Evolutionary conservation across 1,140 invertebrate genomes (phyloP).

Genomic region (Bombus terrestris): DNA sequence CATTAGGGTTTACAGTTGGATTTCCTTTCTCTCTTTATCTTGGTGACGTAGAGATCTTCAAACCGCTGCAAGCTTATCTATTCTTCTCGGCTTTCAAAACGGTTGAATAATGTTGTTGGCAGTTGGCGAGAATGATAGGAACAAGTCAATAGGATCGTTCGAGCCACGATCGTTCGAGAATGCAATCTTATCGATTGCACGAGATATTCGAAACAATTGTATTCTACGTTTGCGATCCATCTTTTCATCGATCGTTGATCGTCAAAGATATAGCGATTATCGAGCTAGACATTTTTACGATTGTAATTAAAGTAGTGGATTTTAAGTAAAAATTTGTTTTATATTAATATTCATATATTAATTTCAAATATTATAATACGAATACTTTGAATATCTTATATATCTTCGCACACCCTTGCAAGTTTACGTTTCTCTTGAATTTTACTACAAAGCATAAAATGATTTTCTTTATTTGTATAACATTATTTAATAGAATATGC

Average conservation of each 20-base stretch:
- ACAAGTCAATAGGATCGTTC: not conserved
- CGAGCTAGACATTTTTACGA: not conserved
- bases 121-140: conserved; percentile 16
- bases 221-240: not conserved
- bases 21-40: conserved; percentile 43
- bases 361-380: not conserved
- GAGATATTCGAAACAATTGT: not conserved
- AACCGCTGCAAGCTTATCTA: not conserved
- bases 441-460: not conserved
- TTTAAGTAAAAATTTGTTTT: not conserved
- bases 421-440: too few relatives aligned
- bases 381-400: too few relatives aligned
- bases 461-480: too few relatives aligned
- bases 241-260: not conserved
- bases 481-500: not conserved
- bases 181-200: not conserved
- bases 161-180: not conserved
- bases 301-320: not conserved
- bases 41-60: conserved; percentile 26
- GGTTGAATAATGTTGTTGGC: not conserved
- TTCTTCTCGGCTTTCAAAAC: not conserved
- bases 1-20: conserved; percentile 15
- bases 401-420: too few relatives aligned
- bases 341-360: too few relatives aligned
- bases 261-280: not conserved